Conservation (phyloP, 2,113 vertebrate species). For the Pelodiscus sinensis region DNA sequence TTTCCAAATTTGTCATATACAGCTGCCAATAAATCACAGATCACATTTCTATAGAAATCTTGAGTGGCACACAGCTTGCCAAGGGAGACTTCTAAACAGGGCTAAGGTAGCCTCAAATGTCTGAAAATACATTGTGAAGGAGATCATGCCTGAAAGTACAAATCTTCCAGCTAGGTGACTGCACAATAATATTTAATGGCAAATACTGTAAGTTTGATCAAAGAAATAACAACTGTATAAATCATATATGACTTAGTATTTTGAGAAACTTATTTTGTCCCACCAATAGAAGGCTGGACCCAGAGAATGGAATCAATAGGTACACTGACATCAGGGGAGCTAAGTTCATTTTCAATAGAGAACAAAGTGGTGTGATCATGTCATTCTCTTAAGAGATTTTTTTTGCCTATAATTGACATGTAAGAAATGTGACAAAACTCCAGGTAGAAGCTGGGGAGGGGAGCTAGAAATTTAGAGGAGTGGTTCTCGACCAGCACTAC, state of each 20-base stretch:
- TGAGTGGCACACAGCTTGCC: not conserved
- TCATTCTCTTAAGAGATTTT: not conserved
- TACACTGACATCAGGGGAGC: not conserved
- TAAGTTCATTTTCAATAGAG: not conserved
- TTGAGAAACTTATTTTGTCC: not conserved
- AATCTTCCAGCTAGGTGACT: not conserved
- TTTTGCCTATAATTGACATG: not conserved
- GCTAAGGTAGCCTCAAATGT: not conserved
- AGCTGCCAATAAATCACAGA: not conserved
- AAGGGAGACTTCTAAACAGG: not conserved
- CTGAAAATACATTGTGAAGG: not conserved
- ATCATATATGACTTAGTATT: not conserved
- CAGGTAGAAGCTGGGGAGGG: not conserved
- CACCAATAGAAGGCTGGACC: not conserved
- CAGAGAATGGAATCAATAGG: not conserved
- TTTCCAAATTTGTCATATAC: not conserved
- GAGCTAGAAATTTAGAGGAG: not conserved
- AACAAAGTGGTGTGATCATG: not conserved
- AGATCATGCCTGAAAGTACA: not conserved
- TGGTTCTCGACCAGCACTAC: too few species aligned
- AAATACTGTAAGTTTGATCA: not conserved
- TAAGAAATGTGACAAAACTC: not conserved
- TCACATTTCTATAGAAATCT: rapidly evolving
- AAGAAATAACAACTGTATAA: not conserved
- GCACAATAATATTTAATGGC: not conserved